Conservation (phyloP, 2,888 invertebrate genomes). For the Eupsilia transversa region DNA sequence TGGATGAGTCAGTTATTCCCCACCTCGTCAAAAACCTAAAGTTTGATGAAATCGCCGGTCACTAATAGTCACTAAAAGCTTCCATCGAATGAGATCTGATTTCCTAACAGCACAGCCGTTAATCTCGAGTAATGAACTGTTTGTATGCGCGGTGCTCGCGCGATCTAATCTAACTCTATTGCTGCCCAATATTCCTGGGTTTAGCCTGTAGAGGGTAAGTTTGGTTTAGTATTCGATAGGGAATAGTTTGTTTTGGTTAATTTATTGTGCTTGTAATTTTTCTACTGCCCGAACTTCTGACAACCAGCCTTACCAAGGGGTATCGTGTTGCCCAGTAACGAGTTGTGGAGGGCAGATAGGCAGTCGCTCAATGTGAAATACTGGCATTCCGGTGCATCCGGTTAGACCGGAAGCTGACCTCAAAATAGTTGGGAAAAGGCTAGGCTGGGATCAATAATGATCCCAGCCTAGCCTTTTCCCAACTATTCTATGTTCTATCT, state of each 20-base stretch:
- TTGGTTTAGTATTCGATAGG: not conserved
- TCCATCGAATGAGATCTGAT: constrained; percentile 4
- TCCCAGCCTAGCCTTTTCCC: too few species aligned
- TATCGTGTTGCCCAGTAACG: not conserved
- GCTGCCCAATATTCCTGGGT: constrained; percentile 23
- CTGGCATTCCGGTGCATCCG: too few species aligned
- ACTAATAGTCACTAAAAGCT: constrained; percentile 14
- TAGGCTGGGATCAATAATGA: too few species aligned
- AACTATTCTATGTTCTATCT: too few species aligned
- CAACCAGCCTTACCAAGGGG: not conserved
- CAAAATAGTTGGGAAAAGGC: too few species aligned
- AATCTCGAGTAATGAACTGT: constrained; percentile 39
- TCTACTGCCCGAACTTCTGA: not conserved
- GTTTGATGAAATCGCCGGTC: too few species aligned
- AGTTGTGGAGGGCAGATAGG: not conserved
- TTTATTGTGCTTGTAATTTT: not conserved
- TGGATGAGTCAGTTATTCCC: too few species aligned
- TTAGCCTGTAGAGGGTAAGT: not conserved
- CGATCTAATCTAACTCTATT: constrained; percentile 42
- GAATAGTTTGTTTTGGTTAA: not conserved
- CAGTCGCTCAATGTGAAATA: too few species aligned
- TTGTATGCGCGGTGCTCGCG: constrained; percentile 43
- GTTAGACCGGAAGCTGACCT: too few species aligned
- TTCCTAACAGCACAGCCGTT: not conserved
- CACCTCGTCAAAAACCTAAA: not conserved